phyloP scores from a whole-genome alignment of 2,888 invertebrate species.

The Cosmopolites sordidus region DNA sequence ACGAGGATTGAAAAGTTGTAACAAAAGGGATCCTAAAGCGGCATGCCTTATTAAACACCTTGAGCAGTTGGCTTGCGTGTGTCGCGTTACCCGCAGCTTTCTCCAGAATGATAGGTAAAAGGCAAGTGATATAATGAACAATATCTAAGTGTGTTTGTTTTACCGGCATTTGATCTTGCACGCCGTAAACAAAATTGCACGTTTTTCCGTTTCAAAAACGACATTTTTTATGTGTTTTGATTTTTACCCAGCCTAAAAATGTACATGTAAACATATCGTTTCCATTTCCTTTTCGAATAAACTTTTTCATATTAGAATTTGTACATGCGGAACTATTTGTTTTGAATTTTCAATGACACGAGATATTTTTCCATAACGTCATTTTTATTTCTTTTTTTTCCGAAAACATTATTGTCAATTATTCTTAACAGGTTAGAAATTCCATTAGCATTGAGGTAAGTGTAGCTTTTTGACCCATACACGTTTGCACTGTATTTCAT shows the following conservation, averaged over 20 bases:
- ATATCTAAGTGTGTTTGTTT: slow-evolving; percentile 13
- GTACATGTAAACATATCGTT: background rate
- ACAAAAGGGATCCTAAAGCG: slow-evolving; percentile 4
- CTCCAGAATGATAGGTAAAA: slow-evolving; percentile 21
- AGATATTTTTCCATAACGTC: too few relatives aligned
- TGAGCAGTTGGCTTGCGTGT: slow-evolving; percentile 26
- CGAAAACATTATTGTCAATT: too few relatives aligned
- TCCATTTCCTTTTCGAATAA: too few relatives aligned
- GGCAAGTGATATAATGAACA: slow-evolving; percentile 15
- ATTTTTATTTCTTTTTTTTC: too few relatives aligned
- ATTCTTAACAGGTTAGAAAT: too few relatives aligned
- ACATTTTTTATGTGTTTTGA: background rate
- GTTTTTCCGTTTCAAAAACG: background rate
- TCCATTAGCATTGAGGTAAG: too few relatives aligned
- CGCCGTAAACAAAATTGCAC: background rate
- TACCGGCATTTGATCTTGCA: slow-evolving; percentile 3
- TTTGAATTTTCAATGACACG: too few relatives aligned
- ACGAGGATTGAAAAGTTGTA: background rate
- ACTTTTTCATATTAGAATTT: too few relatives aligned
- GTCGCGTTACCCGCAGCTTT: slow-evolving; percentile 20
- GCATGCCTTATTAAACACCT: slow-evolving; percentile 21
- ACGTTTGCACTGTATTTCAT: too few relatives aligned
- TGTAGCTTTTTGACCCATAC: too few relatives aligned
- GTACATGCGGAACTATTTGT: too few relatives aligned
- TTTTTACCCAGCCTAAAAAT: background rate